These are phyloP conservation scores for Leptarthrus brevirostris DNA, from an alignment of 2,888 invertebrate genomes.

Conservation along the genomic window DNA sequence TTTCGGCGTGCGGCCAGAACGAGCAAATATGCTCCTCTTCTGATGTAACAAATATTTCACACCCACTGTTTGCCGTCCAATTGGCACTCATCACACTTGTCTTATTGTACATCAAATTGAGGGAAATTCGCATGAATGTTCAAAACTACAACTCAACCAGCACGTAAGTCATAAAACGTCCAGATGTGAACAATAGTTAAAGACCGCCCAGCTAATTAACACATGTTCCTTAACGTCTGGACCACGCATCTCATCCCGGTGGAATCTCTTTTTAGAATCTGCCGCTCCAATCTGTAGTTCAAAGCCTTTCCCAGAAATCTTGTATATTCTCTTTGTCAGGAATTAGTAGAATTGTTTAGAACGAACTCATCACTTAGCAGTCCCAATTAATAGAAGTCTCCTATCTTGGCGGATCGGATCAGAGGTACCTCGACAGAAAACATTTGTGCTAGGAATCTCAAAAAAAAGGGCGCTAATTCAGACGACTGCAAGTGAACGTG, in stretches of 20 bases:
- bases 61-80: too few relatives aligned
- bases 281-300: slow-evolving; percentile 6
- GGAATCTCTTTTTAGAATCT: slow-evolving; percentile 5
- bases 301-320: slow-evolving; percentile 37
- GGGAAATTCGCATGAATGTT: too few relatives aligned
- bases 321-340: slow-evolving; percentile 5
- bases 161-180: neutral
- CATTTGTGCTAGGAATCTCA: slow-evolving; percentile 15
- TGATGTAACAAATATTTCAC: too few relatives aligned
- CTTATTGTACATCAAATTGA: too few relatives aligned
- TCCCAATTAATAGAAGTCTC: neutral
- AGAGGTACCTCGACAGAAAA: neutral
- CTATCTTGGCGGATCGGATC: neutral
- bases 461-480: neutral
- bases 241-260: neutral
- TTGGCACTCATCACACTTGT: too few relatives aligned
- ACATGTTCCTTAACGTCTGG: slow-evolving; percentile 9
- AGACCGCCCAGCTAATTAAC: slow-evolving; percentile 12
- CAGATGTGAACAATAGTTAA: slow-evolving; percentile 4
- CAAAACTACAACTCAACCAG: too few relatives aligned
- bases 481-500: too few relatives aligned
- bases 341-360: slow-evolving; percentile 37
- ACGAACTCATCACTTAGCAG: slow-evolving; percentile 29
- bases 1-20: too few relatives aligned
- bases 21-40: too few relatives aligned